Conservation (phyloP, 2,797 vertebrate genomes). For the Pipistrellus pygmaeus region DNA sequence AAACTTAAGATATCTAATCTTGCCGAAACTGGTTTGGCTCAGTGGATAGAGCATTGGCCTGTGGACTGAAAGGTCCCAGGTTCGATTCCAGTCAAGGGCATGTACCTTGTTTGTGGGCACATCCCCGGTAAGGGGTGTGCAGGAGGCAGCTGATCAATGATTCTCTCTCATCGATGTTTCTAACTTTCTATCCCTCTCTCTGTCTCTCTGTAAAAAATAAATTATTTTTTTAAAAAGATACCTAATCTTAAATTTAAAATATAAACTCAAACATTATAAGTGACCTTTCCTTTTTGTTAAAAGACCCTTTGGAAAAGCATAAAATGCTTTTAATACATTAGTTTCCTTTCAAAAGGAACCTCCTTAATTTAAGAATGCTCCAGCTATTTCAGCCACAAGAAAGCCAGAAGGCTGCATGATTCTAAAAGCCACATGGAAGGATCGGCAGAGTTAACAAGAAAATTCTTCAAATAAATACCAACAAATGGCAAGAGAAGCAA, state of each 20-base stretch:
- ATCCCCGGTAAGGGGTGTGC: too few relatives aligned
- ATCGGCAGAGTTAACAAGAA: not conserved
- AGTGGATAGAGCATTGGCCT: too few relatives aligned
- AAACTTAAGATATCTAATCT: conserved; percentile 24
- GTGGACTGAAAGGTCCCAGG: too few relatives aligned
- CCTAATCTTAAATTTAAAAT: conserved; percentile 42
- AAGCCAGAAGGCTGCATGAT: not conserved
- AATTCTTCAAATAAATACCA: not conserved
- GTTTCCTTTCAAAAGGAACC: not conserved
- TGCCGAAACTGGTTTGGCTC: not conserved
- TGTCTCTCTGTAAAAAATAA: too few relatives aligned
- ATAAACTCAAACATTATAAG: conserved; percentile 8
- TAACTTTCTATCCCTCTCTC: too few relatives aligned
- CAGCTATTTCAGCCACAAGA: conserved; percentile 25
- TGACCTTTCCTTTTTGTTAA: not conserved
- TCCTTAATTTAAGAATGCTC: not conserved
- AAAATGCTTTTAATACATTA: not conserved
- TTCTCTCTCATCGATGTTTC: too few relatives aligned
- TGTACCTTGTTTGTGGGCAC: too few relatives aligned
- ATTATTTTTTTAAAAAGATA: not conserved
- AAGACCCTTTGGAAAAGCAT: conserved; percentile 22
- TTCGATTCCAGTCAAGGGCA: too few relatives aligned
- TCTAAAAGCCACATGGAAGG: not conserved
- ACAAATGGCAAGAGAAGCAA: not conserved
- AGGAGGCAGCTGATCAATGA: too few relatives aligned